Evolutionary conservation across 1,140 invertebrate genomes (phyloP), one percentile per base, ranked within the genome.

Genomic region (Bombyx mandarina): DNA sequence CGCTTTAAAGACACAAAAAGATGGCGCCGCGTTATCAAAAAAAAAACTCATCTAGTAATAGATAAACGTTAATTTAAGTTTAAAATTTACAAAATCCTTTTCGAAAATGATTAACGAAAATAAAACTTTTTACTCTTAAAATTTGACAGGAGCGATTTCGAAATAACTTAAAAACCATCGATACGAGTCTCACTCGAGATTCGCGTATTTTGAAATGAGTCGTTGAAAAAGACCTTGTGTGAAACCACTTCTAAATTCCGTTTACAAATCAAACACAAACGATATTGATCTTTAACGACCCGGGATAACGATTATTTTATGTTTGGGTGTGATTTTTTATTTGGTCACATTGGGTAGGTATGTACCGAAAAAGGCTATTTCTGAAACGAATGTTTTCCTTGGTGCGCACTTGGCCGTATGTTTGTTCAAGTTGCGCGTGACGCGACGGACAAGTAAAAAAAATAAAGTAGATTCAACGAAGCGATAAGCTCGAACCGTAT

Each of bases 371-470:
- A 75, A 72, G 61, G 70, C 66, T 60, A 76, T 80, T 81, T 69
- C 69, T 67, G 63, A 77, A 71, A 70, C 60, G 70, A 45, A 62
- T 67, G 68, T 62, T 82, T 81, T 82, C 79, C 79, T 79, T 77
- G 79, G 81, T 81, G 73, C 70, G 73, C 70, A 73, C 76, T 74
- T 69, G 77, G 68, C 73, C 71, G 65, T n/a, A n/a, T 82, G 65
- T 84, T 84, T 84, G 67, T 71, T 74, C 81, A 82, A 77, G 69
- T 80, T 74, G 78, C 77, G 75, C 75, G 77, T 70, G 75, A 64
- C 65, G 65, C 66, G 61, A 75, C 74, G 70, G 77, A 80, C 74
- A 80, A 80, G 79, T 76, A 47, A 82, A 78, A 80, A 82, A 80
- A 79, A 35, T 35, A 35, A 35, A 35, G 26, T 35, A 35, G 26